A percentile compares a stretch with the other conserved stretches of the same genome.
phyloP scores from a whole-genome alignment of 1,140 invertebrate species.

The Zaprionus kolodkinae region DNA sequence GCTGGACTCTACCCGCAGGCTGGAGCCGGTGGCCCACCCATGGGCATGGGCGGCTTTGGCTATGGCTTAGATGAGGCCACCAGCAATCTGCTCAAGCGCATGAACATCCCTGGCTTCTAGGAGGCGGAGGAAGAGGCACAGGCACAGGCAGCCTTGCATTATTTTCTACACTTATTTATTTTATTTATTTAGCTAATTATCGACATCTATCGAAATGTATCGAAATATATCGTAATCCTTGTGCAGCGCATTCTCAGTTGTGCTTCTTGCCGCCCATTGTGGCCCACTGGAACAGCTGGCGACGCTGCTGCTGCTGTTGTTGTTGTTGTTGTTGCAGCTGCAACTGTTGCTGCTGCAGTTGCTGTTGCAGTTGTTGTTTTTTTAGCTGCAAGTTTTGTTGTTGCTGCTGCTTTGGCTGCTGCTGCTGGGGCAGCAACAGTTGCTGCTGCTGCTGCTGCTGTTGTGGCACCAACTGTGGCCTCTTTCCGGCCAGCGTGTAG shows the following conservation, averaged over 20 bases:
- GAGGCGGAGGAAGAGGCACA: background rate
- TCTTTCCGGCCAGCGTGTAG: conserved; percentile 41
- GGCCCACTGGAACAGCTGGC: conserved; percentile 42
- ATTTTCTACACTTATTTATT: conserved; percentile 59
- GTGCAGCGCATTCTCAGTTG: conserved; percentile 31
- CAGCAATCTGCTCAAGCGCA: conserved; percentile 41
- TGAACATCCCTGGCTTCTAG: conserved; percentile 55
- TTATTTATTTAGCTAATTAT: conserved; percentile 70
- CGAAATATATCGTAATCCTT: conserved; percentile 26
- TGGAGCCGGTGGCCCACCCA: background rate
- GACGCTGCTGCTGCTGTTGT: conserved; percentile 18
- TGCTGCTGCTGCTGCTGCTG: conserved; percentile 17
- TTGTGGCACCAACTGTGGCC: conserved; percentile 9
- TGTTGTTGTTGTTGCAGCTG: conserved; percentile 12
- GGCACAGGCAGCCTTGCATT: background rate
- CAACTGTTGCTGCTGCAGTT: background rate
- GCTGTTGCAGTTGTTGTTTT: too few relatives aligned
- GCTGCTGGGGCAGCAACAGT: background rate
- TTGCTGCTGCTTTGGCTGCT: conserved; percentile 7
- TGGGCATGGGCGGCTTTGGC: conserved; percentile 8
- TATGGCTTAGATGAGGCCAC: conserved; percentile 15
- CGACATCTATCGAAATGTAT: conserved; percentile 1
- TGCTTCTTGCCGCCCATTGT: conserved; percentile 39
- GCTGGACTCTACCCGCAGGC: conserved; percentile 40
- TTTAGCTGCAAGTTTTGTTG: conserved; percentile 8